Base-by-base conservation (phyloP, 2,113 vertebrate genomes). In the Ornithorhynchus anatinus region DNA sequence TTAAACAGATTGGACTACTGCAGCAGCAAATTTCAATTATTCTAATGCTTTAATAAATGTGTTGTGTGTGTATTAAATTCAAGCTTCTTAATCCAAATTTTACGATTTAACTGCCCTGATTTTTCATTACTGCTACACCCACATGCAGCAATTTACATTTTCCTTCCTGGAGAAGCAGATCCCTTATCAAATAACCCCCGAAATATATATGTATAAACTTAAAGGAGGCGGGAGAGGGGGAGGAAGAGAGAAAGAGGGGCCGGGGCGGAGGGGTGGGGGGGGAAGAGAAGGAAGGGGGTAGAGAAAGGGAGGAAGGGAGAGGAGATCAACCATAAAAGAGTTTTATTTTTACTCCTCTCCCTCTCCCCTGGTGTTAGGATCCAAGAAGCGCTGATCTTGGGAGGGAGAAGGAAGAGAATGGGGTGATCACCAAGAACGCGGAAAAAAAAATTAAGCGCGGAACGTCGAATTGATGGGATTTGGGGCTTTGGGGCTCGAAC, bases 11-110 rank as follows among this genome's bases (percentile, higher is more conserved):
- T 93, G 91, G 93, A 92, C 91, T 90, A 93, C 90, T 93, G 92
- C 93, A 81, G 93, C 94, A 94, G 95, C 96, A 97, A 96, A 96
- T 96, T 97, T 99, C 94, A 98, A 96, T 98, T 97, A 95, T 95
- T 96, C 92, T 91, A 93, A 88, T 92, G 94, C 94, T 96, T 95
- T 96, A 96, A 97, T 97, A 96, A 96, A 95, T 95, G 94, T 94
- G 94, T 94, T 93, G 92, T 93, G 89, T 91, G 89, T 89, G 90
- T 91, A 90, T 92, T 93, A 92, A 92, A 93, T 91, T 93, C 91
- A 91, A 91, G 92, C 86, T 92, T 91, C 89, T 91, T 93, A 92
- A 93, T 93, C 91, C 94, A 92, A 92, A 93, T 92, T 94, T 93
- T 91, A 92, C 91, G 89, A 92, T 93, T 92, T 93, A 92, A 91